Conservation (phyloP, 2,797 vertebrate species). For the Balearica regulorum region DNA sequence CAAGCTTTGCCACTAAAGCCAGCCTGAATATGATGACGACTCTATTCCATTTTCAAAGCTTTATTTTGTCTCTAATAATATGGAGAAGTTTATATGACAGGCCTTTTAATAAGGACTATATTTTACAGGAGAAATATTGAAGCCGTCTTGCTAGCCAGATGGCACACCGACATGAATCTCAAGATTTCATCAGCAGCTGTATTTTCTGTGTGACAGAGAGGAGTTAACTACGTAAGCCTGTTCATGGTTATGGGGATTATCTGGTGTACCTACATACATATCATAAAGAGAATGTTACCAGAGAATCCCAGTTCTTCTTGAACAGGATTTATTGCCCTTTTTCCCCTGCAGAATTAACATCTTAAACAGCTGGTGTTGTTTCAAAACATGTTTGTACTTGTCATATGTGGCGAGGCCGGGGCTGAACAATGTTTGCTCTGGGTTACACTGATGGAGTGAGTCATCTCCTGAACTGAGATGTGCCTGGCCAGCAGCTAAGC, state of each 20-base stretch:
- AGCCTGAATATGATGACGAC: background rate
- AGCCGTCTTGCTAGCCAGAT: background rate
- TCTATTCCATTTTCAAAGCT: background rate
- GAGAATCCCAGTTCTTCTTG: background rate
- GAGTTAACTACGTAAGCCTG: background rate
- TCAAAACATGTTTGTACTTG: background rate
- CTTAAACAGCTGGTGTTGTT: background rate
- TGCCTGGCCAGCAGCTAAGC: constrained; percentile 53
- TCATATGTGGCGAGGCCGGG: background rate
- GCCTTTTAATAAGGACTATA: background rate
- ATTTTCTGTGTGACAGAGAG: background rate
- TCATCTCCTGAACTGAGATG: background rate
- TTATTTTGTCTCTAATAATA: background rate
- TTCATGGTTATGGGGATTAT: background rate
- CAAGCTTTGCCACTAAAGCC: background rate
- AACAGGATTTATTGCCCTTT: background rate
- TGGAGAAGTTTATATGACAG: background rate
- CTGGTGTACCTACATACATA: background rate
- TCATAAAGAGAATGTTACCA: background rate
- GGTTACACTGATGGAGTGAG: constrained; percentile 30
- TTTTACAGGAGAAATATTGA: background rate
- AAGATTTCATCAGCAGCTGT: background rate
- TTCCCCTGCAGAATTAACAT: background rate
- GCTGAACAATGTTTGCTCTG: constrained; percentile 42
- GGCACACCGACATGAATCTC: background rate